A percentile compares a stretch with the other conserved stretches of the same genome.
These are phyloP conservation scores for Eupithecia exiguata DNA, from an alignment of 2,888 invertebrate genomes.

Conservation along the genomic window DNA sequence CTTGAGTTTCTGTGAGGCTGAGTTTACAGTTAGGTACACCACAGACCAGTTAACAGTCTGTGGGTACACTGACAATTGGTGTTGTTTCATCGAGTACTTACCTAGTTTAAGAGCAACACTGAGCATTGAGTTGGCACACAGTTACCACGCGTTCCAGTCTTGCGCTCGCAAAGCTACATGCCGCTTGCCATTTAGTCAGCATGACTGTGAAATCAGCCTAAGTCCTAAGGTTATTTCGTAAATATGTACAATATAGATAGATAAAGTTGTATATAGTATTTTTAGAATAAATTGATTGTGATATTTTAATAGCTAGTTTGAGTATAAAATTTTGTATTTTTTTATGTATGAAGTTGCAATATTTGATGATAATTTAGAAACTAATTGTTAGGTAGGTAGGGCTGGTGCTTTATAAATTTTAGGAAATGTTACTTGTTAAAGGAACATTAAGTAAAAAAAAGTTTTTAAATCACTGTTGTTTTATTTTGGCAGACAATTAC, in stretches of 20 bases:
- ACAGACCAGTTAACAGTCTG: no score
- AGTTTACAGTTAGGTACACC: conserved; percentile 5
- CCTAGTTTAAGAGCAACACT: not conserved
- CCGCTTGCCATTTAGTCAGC: conserved; percentile 24
- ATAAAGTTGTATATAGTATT: conserved; percentile 45
- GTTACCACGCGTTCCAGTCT: not conserved
- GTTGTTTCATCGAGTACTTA: not conserved
- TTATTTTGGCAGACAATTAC: conserved; percentile 34
- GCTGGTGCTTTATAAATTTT: not conserved
- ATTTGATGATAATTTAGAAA: conserved; percentile 16
- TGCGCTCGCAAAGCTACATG: not conserved
- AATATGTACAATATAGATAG: conserved; percentile 27
- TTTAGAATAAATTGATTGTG: conserved; percentile 44
- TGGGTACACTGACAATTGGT: not conserved
- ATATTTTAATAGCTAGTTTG: conserved; percentile 33
- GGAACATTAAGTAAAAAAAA: conserved; percentile 3
- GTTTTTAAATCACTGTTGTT: conserved; percentile 26
- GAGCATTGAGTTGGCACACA: not conserved
- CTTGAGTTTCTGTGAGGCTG: not conserved
- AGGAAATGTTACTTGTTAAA: not conserved
- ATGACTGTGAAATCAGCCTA: not conserved
- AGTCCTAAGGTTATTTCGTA: conserved; percentile 27
- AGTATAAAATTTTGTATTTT: conserved; percentile 27
- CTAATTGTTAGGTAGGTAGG: conserved; percentile 1
- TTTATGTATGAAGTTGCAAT: conserved; percentile 19